These are phyloP conservation scores for Oncorhynchus mykiss DNA, from an alignment of 2,113 vertebrate genomes.

Conservation along the genomic window DNA sequence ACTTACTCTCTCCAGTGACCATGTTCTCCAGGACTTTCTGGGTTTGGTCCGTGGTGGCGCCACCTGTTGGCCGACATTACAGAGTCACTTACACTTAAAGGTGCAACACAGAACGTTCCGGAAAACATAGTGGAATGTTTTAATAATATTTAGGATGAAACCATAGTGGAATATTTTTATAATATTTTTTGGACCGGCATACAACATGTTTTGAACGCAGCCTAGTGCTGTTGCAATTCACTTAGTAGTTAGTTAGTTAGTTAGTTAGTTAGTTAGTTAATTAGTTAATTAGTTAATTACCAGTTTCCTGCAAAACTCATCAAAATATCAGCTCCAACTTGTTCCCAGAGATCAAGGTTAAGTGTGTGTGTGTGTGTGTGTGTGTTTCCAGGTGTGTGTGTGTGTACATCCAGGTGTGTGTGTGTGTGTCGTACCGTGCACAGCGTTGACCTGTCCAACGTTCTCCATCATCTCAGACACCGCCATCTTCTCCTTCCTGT, in stretches of 20 bases:
- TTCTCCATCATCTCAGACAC: slow-evolving; percentile 92
- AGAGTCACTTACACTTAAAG: slow-evolving; percentile 17
- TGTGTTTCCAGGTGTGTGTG: neutral
- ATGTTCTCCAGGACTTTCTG: slow-evolving; percentile 88
- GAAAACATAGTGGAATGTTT: slow-evolving; percentile 8
- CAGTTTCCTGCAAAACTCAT: too few relatives aligned
- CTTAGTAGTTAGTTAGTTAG: too few relatives aligned
- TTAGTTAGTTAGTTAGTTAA: too few relatives aligned
- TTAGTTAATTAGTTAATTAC: too few relatives aligned
- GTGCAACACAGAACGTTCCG: neutral
- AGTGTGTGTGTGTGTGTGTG: neutral
- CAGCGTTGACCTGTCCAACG: slow-evolving; percentile 82
- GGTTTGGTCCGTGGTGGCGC: slow-evolving; percentile 80
- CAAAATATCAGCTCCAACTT: too few relatives aligned
- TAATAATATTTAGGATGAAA: neutral
- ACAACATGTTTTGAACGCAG: too few relatives aligned
- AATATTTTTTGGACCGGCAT: neutral
- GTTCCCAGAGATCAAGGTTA: too few relatives aligned
- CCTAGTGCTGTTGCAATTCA: too few relatives aligned
- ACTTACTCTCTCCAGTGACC: slow-evolving; percentile 87
- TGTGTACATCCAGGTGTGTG: neutral
- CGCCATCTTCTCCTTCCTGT: slow-evolving; percentile 85
- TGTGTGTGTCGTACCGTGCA: slow-evolving; percentile 67
- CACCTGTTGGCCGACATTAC: slow-evolving; percentile 69
- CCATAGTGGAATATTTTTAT: too few relatives aligned